Base-by-base conservation (phyloP, 2,113 vertebrate genomes). In the Dromas ardeola region DNA sequence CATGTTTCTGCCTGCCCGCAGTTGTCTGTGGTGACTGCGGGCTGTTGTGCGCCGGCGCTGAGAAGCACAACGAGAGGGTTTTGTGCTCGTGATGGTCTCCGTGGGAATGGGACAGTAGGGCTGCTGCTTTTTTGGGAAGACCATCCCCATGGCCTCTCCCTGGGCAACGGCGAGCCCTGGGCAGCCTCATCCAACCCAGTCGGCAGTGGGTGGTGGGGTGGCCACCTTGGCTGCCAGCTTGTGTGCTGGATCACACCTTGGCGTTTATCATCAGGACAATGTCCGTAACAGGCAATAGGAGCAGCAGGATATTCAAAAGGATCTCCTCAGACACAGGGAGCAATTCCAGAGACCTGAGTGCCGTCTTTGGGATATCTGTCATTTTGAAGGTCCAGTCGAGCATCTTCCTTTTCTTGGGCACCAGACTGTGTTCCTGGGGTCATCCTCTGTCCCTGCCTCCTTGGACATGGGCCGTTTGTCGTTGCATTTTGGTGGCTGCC, bases 211-310 rank as follows among this genome's bases (percentile, higher is more conserved):
- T 7, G 4, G 23, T 25, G 59, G 50, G 36, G 34, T 1, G 7
- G 42, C n/a, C 81, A 27, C 49, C 36, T 2, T 0, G 5, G 27
- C 56, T 36, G 15, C 49, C 62, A 16, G 45, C 47, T 36, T 13
- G 0, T 25, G 66, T 30, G 49, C n/a, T 4, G 52, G 59, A 15
- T 73, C 77, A 15, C 50, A 27, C 25, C 25, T 7, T 36, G 30
- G 30, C 1, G 2, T 30, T 43, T 21, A 12, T 43, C 69, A n/a
- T 23, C 3, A 2, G 25, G 74, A 40, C 1, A 3, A 16, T 0
- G 3, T 52, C 43, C 2, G 0, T 22, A 10, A 17, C 9, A 2
- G 62, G 62, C 50, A 10, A 4, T 2, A 29, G 59, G 38, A 81
- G 45, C 52, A 29, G 38, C 38, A 38, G 45, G 62, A 32, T 13